A percentile compares a stretch with the other conserved stretches of the same genome.
Evolutionary conservation across 2,113 vertebrate genomes (phyloP).

Genomic region (Henicopernis longicauda): DNA sequence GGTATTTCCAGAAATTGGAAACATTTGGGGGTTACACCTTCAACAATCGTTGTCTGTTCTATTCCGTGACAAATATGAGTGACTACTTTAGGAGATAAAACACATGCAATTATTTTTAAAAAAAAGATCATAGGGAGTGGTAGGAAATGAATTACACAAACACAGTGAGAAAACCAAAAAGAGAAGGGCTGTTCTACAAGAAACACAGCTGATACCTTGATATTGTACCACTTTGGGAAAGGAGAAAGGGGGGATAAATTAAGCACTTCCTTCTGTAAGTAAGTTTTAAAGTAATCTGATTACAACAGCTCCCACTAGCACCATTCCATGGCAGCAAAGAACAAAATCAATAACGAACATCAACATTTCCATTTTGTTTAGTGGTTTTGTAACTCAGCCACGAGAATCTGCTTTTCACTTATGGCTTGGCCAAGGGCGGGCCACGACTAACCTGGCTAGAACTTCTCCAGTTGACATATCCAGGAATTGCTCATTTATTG

Average conservation of each 20-base stretch:
- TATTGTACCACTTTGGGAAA: not conserved
- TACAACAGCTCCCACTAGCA: conserved; percentile 10
- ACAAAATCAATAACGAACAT: conserved; percentile 19
- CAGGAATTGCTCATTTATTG: not conserved
- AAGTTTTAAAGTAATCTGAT: conserved; percentile 24
- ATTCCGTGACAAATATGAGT: not conserved
- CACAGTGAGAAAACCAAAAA: not conserved
- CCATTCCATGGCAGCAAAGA: conserved; percentile 1
- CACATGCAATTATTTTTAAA: not conserved
- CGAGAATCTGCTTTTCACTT: not conserved
- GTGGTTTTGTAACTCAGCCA: not conserved
- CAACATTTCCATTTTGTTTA: conserved; percentile 14
- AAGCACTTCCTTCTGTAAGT: not conserved
- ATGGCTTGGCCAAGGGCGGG: not conserved
- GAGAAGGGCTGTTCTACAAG: not conserved
- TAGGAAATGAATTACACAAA: not conserved
- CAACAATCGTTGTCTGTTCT: not conserved
- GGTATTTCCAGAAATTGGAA: not conserved
- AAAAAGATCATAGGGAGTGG: not conserved
- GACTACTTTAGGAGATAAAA: not conserved
- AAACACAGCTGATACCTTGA: not conserved
- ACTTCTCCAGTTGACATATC: not conserved
- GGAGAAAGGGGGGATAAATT: not conserved
- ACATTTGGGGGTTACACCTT: not conserved
- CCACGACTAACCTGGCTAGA: not conserved